Conservation (phyloP, 2,888 invertebrate species). For the Dasypogon diadema region DNA sequence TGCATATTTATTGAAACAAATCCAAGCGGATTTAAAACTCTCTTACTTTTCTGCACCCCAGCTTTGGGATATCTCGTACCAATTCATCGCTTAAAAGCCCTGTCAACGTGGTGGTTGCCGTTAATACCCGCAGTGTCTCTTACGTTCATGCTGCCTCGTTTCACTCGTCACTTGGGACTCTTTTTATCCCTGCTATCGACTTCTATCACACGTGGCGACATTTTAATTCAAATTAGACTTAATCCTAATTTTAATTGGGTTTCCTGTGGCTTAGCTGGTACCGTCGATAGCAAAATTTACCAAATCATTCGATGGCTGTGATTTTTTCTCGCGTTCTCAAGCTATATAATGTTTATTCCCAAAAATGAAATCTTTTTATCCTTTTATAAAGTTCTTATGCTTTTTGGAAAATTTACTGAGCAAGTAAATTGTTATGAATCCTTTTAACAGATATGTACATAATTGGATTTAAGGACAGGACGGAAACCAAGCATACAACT, state of each 20-base stretch:
- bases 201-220: constrained; percentile 53
- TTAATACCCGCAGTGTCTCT: constrained; percentile 25
- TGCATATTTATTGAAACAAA: constrained; percentile 69
- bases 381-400: too few relatives aligned
- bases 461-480: too few relatives aligned
- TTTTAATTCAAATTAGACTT: constrained; percentile 64
- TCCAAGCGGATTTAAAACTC: constrained; percentile 65
- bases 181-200: constrained; percentile 45
- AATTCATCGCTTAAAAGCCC: constrained; percentile 25
- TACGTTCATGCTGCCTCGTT: constrained; percentile 13
- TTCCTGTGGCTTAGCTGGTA: constrained; percentile 24
- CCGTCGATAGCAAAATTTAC: background rate
- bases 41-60: constrained; percentile 56
- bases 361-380: too few relatives aligned
- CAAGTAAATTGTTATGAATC: too few relatives aligned
- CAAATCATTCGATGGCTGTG: background rate
- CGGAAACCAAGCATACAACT: too few relatives aligned
- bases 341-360: too few relatives aligned
- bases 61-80: background rate
- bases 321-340: background rate
- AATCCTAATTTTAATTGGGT: constrained; percentile 64
- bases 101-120: constrained; percentile 43
- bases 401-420: too few relatives aligned
- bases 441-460: too few relatives aligned
- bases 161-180: constrained; percentile 24